Base-by-base conservation (phyloP, 2,888 invertebrate genomes). In the Nasonovia ribisnigri region DNA sequence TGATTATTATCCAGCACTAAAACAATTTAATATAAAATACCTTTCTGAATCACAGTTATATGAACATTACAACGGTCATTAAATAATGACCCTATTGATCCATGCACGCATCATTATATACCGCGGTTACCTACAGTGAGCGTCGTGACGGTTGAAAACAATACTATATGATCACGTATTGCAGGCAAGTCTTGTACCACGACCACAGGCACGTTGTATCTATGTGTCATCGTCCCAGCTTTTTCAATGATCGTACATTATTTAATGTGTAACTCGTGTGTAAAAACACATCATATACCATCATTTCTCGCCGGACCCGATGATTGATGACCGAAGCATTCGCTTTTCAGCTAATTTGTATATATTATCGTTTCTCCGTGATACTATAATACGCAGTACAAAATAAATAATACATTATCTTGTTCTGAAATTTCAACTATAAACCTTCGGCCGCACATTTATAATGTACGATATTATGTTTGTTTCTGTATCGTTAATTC, bases 351-450 rank as follows among this genome's bases (percentile, higher is more conserved):
- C 20, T 77, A 77, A 77, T 77, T 36, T 36, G 20, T 36, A 77
- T 77, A 67, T 36, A 77, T 36, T 8, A 36, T 77, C 20, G 77
- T 77, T 36, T 77, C 20, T 42, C 20, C 36, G 3, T 20, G 8
- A 20, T 77, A 77, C 20, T 36, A 77, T 77, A 20, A 77, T 42
- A 36, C 77, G 2, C 20, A 20, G 20, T 77, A 36, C 20, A 77
- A 77, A 54, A 54, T 54, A 77, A 46, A 46, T 77, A 77, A 77
- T 77, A 77, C 77, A 77, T 77, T 36, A 36, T 77, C 77, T 77
- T 42, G 36, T 36, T 77, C 36, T 36, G 36, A 20, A 36, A 8
- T 77, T 36, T 77, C 77, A 77, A 77, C 20, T 36, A 77, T 36
- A 77, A 77, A 77, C 77, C 36, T 36, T 36, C 1, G 36, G 8